Evolutionary conservation across 2,113 vertebrate species (phyloP).

Genomic region (Nasalis larvatus): DNA sequence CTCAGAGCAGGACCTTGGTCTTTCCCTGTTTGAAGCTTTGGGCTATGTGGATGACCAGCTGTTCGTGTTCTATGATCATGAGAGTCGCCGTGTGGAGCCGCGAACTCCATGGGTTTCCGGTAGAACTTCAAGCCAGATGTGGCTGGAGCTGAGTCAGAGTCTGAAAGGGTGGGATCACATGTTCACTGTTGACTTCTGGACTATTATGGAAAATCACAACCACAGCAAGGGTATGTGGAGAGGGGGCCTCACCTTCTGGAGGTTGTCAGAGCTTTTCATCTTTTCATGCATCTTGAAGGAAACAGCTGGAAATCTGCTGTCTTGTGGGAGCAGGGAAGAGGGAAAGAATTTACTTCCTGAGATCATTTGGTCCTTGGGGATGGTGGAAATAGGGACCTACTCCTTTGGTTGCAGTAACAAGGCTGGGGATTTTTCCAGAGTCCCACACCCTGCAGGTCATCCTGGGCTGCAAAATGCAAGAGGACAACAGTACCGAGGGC

Average conservation of each 20-base stretch:
- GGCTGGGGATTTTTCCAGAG: not conserved
- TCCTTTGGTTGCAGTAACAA: not conserved
- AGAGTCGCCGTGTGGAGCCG: constrained; percentile 48
- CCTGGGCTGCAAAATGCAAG: constrained; percentile 64
- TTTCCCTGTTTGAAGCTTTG: constrained; percentile 67
- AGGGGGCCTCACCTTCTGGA: not conserved
- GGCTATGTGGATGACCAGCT: constrained; percentile 68
- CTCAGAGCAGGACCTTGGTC: constrained; percentile 34
- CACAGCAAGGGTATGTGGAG: constrained; percentile 56
- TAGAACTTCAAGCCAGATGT: not conserved
- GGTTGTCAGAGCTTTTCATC: fast-evolving
- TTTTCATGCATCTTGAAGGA: not conserved
- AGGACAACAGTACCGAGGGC: constrained; percentile 58
- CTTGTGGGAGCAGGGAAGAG: not conserved
- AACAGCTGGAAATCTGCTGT: not conserved
- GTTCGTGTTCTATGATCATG: constrained; percentile 67
- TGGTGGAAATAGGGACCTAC: not conserved
- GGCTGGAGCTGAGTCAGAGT: constrained; percentile 71
- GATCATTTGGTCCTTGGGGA: too few species aligned
- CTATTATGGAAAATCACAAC: constrained; percentile 74
- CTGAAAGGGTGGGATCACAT: constrained; percentile 78
- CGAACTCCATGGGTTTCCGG: not conserved
- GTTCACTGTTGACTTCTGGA: constrained; percentile 76
- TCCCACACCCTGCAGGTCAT: constrained; percentile 74
- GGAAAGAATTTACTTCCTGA: too few species aligned